Evolutionary conservation across 2,888 invertebrate genomes (phyloP), one percentile per base, ranked within the genome.

Genomic region (Unio delphinus): DNA sequence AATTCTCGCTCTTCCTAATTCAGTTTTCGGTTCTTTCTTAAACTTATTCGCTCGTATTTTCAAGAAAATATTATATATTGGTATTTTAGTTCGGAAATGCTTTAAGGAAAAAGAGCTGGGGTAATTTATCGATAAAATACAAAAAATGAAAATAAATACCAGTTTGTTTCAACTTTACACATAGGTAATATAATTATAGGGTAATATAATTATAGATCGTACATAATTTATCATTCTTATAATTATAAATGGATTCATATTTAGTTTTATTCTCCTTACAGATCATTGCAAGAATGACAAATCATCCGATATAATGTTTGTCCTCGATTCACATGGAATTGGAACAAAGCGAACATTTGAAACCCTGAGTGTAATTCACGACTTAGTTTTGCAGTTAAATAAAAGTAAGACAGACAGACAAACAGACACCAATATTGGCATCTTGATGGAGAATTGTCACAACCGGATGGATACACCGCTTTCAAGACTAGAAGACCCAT

Each of bases 261-360:
- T 54, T 61, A 17, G 54, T 55, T 61, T 61, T 55, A 26, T 64
- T 54, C 59, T 23, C 34, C 30, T 69, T 65, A 26, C 67, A 68
- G 69, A 65, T 26, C 45, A 45, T 45, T 77, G 76, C 56, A 60
- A 55, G n/a, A 65, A 70, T 6, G 54, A 56, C n/a, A 61, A 65
- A 30, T 54, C 73, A 30, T 45, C 70, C 17, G 76, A 80, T 28
- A 62, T 78, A 6, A 70, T 78, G 68, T 80, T 73, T 63, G 72
- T 73, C 4, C 76, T 65, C 62, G 77, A 80, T 62, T 55, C 72
- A 17, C 65, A 65, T 5, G 59, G 68, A 34, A 54, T 78, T 26
- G 75, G 74, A 8, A 63, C 55, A 30, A 61, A 64, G n/a, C 62
- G 62, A 28, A 58, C 75, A 3, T 61, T 70, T 8, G 17, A 55